Percentiles rank a stretch among this genome's conserved stretches.
These are phyloP conservation scores for Loriculus beryllinus DNA, from an alignment of 2,797 vertebrate species.

Conservation along the genomic window DNA sequence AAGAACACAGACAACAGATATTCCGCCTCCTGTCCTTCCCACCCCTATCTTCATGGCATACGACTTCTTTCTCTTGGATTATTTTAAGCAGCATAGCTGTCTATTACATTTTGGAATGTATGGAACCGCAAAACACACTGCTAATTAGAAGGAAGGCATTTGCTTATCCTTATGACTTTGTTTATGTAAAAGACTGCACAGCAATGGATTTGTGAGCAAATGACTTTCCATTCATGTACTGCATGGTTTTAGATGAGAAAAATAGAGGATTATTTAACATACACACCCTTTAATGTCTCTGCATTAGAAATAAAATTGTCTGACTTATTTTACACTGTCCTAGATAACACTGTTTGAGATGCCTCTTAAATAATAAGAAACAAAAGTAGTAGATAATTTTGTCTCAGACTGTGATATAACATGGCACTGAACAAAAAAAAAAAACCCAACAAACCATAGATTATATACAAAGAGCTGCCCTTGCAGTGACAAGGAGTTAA, in stretches of 20 bases:
- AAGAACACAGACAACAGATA: constrained; percentile 49
- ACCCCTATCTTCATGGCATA: neutral
- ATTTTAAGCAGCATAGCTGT: neutral
- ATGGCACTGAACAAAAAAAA: neutral
- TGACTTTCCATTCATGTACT: neutral
- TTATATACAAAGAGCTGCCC: neutral
- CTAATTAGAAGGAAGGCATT: constrained; percentile 50
- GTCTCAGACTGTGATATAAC: neutral
- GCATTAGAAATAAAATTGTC: neutral
- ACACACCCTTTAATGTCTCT: neutral
- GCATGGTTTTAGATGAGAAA: neutral
- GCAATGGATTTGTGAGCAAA: constrained; percentile 18
- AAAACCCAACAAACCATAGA: neutral
- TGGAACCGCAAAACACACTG: constrained; percentile 47
- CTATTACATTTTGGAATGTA: constrained; percentile 26
- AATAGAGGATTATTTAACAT: neutral
- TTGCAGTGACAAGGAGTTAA: neutral
- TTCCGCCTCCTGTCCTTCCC: neutral
- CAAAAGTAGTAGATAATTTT: neutral
- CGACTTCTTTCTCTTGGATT: neutral
- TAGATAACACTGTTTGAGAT: neutral
- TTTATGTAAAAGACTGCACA: constrained; percentile 24
- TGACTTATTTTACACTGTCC: neutral
- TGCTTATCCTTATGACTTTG: constrained; percentile 43
- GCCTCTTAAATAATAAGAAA: neutral